phyloP scores from a whole-genome alignment of 2,797 vertebrate genomes.

The Myiothlypis coronata region DNA sequence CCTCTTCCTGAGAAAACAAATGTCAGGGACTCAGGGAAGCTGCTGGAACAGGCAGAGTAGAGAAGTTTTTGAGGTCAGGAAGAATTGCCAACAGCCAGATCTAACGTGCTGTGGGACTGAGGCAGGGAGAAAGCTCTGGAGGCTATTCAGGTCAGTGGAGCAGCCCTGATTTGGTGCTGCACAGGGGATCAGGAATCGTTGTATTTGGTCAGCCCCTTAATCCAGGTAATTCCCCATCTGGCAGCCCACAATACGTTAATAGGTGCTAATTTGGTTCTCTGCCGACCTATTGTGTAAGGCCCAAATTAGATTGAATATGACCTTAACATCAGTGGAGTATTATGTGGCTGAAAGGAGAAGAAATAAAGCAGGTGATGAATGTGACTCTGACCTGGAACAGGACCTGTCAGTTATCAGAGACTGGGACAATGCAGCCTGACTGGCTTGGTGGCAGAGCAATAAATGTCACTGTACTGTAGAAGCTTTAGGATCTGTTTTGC shows the following conservation, averaged over 20 bases:
- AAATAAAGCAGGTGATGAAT: background rate
- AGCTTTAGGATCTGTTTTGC: background rate
- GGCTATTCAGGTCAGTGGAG: background rate
- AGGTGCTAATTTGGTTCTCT: background rate
- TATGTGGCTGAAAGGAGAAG: background rate
- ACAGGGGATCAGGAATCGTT: background rate
- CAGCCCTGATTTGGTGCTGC: background rate
- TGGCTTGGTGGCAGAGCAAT: background rate
- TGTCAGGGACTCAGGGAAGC: background rate
- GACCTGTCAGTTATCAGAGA: background rate
- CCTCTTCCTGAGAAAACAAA: background rate
- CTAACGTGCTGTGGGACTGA: background rate
- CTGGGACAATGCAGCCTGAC: accelerated
- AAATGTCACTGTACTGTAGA: accelerated
- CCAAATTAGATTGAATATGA: background rate
- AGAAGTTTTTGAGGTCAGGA: background rate
- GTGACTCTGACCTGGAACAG: background rate
- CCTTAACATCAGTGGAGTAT: background rate
- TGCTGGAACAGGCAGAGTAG: background rate
- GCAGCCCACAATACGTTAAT: background rate
- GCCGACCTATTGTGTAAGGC: accelerated
- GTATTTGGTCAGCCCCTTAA: background rate
- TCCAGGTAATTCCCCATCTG: background rate
- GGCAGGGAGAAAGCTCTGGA: background rate
- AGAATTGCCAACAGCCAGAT: background rate